These are phyloP conservation scores for Mustela erminea DNA, from an alignment of 2,797 vertebrate species.

Conservation along the genomic window DNA sequence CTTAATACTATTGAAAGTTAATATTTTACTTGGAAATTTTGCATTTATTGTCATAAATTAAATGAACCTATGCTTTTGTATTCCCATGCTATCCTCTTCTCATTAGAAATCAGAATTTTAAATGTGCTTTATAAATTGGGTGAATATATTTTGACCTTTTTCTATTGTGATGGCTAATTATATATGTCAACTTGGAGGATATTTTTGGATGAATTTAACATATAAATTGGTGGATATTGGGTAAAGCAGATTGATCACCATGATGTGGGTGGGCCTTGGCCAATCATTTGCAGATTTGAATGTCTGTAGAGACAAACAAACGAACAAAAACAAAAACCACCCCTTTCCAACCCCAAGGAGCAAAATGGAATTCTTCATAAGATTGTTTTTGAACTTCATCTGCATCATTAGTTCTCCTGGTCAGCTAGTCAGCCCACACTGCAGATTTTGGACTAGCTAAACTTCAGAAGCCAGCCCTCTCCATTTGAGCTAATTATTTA, in stretches of 20 bases:
- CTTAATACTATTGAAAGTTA: background rate
- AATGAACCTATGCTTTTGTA: background rate
- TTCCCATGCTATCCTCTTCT: background rate
- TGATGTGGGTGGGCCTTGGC: background rate
- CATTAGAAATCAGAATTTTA: background rate
- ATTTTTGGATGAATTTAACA: background rate
- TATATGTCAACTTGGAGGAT: background rate
- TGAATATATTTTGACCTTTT: background rate
- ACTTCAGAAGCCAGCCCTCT: background rate
- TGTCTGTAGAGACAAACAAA: background rate
- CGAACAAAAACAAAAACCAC: background rate
- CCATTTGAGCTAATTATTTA: background rate
- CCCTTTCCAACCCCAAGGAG: background rate
- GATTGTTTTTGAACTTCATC: background rate
- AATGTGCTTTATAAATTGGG: background rate
- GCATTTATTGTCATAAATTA: background rate
- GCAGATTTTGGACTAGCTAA: background rate
- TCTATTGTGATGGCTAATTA: background rate
- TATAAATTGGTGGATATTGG: background rate
- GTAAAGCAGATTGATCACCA: background rate
- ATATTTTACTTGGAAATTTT: background rate
- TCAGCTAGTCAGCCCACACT: background rate
- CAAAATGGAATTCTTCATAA: background rate
- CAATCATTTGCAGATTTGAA: background rate
- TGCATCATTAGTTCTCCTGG: background rate